Percentiles rank a stretch among this genome's conserved stretches.
Conservation (phyloP, 2,113 vertebrate species). For the Microtus oregoni region DNA sequence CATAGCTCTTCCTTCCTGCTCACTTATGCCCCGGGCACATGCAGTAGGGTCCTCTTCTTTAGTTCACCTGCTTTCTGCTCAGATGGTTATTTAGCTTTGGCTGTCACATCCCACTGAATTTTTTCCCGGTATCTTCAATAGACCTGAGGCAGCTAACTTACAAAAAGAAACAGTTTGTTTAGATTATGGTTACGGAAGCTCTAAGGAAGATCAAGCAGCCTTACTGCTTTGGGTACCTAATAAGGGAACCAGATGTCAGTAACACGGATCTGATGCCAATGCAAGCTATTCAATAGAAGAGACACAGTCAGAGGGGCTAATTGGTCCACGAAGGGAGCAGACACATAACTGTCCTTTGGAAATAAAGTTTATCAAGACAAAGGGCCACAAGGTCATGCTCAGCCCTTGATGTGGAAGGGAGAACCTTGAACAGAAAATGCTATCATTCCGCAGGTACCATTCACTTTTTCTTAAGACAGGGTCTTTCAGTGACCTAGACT, state of each 20-base stretch:
- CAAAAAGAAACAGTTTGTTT: background rate
- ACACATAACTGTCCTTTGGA: background rate
- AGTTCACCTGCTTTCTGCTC: background rate
- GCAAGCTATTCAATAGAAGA: background rate
- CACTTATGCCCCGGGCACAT: background rate
- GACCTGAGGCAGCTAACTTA: background rate
- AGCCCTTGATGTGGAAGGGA: background rate
- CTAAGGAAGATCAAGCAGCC: background rate
- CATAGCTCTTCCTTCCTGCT: background rate
- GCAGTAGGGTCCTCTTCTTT: background rate
- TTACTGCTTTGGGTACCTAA: background rate
- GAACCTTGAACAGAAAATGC: background rate
- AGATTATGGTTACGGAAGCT: background rate
- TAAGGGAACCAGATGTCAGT: background rate
- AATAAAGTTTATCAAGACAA: background rate
- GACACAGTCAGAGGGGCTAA: background rate
- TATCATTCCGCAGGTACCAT: background rate
- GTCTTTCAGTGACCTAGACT: background rate
- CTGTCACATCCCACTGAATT: background rate
- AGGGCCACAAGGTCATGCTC: background rate
- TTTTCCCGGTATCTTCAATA: background rate
- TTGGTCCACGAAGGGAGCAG: background rate
- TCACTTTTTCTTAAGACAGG: background rate
- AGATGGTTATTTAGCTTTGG: background rate
- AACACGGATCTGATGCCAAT: background rate